Evolutionary conservation across 2,113 vertebrate species (phyloP).

Genomic region (Brachyistius frenatus): DNA sequence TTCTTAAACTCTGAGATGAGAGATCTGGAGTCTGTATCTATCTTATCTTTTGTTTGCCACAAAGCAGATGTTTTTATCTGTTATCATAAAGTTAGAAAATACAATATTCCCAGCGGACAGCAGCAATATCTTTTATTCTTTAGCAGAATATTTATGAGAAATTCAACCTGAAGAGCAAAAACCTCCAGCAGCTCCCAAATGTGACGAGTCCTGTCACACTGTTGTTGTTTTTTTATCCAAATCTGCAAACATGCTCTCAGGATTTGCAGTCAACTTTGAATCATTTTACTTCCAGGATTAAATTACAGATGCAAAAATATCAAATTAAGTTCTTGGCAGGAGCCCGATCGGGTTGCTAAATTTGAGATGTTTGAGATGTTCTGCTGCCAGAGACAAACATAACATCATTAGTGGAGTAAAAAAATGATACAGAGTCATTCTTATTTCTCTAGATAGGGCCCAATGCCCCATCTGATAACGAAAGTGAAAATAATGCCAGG

Average conservation of each 20-base stretch:
- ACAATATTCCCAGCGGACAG: background rate
- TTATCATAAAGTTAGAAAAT: background rate
- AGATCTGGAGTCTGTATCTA: background rate
- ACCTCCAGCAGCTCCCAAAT: too few species aligned
- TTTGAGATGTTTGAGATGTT: constrained; percentile 34
- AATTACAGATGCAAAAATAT: constrained; percentile 37
- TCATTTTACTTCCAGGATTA: constrained; percentile 22
- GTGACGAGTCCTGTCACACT: background rate
- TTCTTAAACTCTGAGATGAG: background rate
- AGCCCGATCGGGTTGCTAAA: constrained; percentile 10
- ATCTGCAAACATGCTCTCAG: constrained; percentile 4
- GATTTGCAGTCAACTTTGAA: constrained; percentile 19
- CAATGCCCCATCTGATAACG: too few species aligned
- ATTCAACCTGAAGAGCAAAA: background rate
- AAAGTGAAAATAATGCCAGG: too few species aligned
- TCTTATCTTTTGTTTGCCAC: background rate
- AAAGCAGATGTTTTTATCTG: background rate
- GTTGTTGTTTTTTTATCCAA: background rate
- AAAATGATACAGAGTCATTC: too few species aligned
- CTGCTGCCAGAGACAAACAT: constrained; percentile 7
- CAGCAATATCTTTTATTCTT: background rate
- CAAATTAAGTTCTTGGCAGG: constrained; percentile 27
- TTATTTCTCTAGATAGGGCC: too few species aligned
- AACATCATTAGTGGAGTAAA: constrained; percentile 15
- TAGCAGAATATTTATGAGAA: background rate